phyloP scores from a whole-genome alignment of 2,888 invertebrate species.

The Cryptocephalus primarius region DNA sequence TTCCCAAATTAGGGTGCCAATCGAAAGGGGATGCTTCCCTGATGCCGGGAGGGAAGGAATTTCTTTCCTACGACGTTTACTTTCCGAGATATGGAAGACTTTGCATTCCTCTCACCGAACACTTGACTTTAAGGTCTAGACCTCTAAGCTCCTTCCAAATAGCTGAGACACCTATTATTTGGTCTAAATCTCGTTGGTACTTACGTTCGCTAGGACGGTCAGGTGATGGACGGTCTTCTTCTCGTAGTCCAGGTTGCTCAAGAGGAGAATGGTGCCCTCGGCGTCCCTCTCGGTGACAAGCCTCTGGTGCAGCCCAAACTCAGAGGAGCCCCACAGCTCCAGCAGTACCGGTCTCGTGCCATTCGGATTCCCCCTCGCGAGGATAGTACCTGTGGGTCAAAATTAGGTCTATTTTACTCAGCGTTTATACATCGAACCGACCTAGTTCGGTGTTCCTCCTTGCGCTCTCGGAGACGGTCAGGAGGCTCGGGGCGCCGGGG shows the following conservation, averaged over 20 bases:
- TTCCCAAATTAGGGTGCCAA: too few species aligned
- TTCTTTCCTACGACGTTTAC: too few species aligned
- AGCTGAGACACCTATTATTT: too few species aligned
- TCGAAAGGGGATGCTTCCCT: too few species aligned
- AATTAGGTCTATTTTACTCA: not conserved
- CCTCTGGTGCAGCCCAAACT: conserved; percentile 69
- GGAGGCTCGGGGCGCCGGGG: conserved; percentile 51
- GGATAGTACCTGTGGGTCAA: conserved; percentile 50
- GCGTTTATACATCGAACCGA: not conserved
- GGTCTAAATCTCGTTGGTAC: conserved; percentile 34
- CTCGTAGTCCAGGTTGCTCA: conserved; percentile 78
- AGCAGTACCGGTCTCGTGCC: conserved; percentile 28
- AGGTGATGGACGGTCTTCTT: conserved; percentile 79
- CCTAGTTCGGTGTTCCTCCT: conserved; percentile 60
- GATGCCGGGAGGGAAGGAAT: too few species aligned
- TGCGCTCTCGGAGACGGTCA: conserved; percentile 33
- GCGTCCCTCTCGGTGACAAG: conserved; percentile 65
- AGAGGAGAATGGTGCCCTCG: conserved; percentile 66
- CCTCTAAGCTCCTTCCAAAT: too few species aligned
- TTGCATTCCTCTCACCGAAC: too few species aligned
- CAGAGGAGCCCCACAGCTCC: conserved; percentile 70
- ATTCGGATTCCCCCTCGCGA: conserved; percentile 68
- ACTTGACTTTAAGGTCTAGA: too few species aligned
- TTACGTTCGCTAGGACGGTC: conserved; percentile 79
- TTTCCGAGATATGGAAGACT: too few species aligned